Conservation (phyloP, 2,113 vertebrate genomes). For the Gorsachius goisagi region DNA sequence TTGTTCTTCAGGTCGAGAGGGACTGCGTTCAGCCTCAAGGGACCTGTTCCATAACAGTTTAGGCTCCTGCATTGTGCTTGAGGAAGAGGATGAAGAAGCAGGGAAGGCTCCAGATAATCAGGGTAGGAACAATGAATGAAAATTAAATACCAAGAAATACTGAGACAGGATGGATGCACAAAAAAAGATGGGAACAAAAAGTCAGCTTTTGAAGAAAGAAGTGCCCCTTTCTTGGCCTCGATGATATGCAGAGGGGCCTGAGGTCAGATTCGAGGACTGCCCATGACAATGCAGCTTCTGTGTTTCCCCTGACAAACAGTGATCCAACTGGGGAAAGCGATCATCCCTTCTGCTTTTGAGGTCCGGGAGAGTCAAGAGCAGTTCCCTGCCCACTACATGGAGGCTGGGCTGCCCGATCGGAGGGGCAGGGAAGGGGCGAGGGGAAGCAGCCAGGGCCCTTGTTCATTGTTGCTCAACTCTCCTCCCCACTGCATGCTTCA, state of each 20-base stretch:
- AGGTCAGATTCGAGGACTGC: background rate
- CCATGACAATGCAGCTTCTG: background rate
- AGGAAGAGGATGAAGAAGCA: background rate
- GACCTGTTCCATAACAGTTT: background rate
- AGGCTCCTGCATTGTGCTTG: background rate
- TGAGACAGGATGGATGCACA: background rate
- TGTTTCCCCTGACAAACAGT: background rate
- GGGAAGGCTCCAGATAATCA: background rate
- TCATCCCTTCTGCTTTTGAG: background rate
- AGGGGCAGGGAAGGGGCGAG: background rate
- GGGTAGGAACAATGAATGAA: background rate
- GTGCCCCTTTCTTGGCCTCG: background rate
- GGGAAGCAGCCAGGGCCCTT: background rate
- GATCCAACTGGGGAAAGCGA: background rate
- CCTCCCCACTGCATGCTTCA: accelerated
- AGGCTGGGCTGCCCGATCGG: background rate
- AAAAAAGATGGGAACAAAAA: background rate
- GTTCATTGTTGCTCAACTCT: background rate
- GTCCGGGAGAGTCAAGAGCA: background rate
- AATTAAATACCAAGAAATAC: background rate
- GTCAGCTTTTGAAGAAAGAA: background rate
- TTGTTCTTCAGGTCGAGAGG: background rate
- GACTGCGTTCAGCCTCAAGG: background rate
- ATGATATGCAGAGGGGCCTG: background rate
- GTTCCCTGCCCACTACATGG: background rate